Percentiles rank a stretch among this genome's conserved stretches.
Conservation (phyloP, 2,888 invertebrate genomes). For the Eulithis prunata region DNA sequence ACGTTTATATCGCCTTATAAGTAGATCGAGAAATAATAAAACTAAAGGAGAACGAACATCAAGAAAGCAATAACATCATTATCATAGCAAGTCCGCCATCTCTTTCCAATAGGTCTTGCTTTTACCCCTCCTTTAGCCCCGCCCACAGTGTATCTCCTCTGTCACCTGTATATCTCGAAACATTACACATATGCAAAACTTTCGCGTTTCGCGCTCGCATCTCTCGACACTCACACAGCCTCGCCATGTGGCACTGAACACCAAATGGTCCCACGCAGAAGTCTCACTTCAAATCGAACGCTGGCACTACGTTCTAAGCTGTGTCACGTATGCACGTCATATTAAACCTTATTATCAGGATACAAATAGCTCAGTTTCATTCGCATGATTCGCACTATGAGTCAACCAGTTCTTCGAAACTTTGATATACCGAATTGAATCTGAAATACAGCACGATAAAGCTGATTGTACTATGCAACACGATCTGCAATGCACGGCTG, state of each 20-base stretch:
- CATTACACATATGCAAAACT: conserved; percentile 85
- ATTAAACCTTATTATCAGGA: background rate
- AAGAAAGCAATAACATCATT: conserved; percentile 85
- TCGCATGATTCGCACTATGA: background rate
- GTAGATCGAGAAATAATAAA: conserved; percentile 84
- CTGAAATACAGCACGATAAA: conserved; percentile 2
- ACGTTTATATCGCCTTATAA: conserved; percentile 83
- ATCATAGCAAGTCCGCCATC: conserved; percentile 83
- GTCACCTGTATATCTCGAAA: conserved; percentile 84
- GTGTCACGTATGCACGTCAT: background rate
- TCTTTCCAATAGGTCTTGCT: conserved; percentile 80
- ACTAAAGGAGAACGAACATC: conserved; percentile 81
- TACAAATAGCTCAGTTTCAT: background rate
- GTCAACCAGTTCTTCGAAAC: background rate
- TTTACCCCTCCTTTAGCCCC: conserved; percentile 75
- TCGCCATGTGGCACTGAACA: conserved; percentile 16
- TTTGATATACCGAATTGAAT: background rate
- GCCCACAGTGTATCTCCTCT: conserved; percentile 80
- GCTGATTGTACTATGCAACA: background rate
- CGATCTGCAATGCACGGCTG: conserved; percentile 6
- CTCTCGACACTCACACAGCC: conserved; percentile 54
- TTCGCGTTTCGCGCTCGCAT: conserved; percentile 77
- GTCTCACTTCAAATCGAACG: background rate
- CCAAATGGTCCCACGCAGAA: conserved; percentile 2
- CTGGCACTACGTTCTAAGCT: background rate